Evolutionary conservation across 2,888 invertebrate species (phyloP).

Genomic region (Ommatoiulus sabulosus): DNA sequence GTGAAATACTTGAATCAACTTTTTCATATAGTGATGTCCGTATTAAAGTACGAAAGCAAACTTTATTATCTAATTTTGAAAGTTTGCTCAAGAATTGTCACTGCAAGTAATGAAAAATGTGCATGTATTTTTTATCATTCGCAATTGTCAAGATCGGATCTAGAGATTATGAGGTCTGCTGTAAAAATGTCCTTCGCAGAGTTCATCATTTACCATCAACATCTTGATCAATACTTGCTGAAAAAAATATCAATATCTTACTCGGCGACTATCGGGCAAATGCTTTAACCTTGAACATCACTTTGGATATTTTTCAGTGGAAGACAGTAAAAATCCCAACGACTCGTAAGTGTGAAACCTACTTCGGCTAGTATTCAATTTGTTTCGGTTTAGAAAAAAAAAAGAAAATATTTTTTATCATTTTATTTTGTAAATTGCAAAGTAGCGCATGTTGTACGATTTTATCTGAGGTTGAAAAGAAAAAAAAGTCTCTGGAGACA

Average conservation of each 20-base stretch:
- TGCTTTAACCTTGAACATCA: background rate
- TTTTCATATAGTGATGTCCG: too few species aligned
- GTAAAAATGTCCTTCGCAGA: background rate
- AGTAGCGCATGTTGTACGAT: background rate
- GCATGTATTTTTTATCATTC: too few species aligned
- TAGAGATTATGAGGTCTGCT: background rate
- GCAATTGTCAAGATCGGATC: too few species aligned
- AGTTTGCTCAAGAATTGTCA: too few species aligned
- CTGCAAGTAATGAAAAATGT: too few species aligned
- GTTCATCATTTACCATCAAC: background rate
- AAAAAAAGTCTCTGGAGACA: conserved; percentile 35
- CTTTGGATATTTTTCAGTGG: background rate
- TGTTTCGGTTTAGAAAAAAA: background rate
- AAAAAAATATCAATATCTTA: conserved; percentile 13
- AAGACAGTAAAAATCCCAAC: background rate
- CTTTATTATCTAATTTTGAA: too few species aligned
- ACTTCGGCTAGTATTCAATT: background rate
- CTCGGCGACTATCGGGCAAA: background rate
- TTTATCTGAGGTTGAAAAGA: background rate
- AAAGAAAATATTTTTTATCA: background rate
- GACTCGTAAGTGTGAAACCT: background rate
- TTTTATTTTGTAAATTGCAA: conserved; percentile 14
- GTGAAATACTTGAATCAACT: too few species aligned
- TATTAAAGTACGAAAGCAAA: too few species aligned
- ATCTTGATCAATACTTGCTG: background rate